Conservation (phyloP, 2,797 vertebrate genomes). For the Pempheris klunzingeri region DNA sequence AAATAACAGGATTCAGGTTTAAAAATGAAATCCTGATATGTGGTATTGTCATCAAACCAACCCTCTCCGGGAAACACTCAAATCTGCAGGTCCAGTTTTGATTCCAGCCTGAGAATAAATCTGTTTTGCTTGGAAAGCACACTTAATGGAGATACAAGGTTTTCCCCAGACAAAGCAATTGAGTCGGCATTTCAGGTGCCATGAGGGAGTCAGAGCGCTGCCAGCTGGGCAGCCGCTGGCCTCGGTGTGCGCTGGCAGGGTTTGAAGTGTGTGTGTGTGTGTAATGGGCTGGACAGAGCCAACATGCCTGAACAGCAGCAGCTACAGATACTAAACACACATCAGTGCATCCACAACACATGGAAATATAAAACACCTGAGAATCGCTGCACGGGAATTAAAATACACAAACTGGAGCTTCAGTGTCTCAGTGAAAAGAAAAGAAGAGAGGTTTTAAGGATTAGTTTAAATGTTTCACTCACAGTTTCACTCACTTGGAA, state of each 20-base stretch:
- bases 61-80: neutral
- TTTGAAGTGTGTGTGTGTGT: constrained; percentile 39
- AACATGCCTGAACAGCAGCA: constrained; percentile 62
- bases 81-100: neutral
- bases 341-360: constrained; percentile 21
- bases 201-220: constrained; percentile 40
- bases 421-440: neutral
- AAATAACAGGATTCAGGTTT: too few relatives aligned
- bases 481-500: too few relatives aligned
- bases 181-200: constrained; percentile 57
- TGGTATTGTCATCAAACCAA: constrained; percentile 7
- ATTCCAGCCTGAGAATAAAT: constrained; percentile 38
- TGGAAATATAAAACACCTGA: constrained; percentile 19
- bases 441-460: neutral
- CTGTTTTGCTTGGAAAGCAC: constrained; percentile 34
- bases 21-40: neutral
- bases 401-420: neutral
- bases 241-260: constrained; percentile 51
- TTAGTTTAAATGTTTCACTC: neutral
- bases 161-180: constrained; percentile 55
- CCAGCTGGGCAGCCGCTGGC: constrained; percentile 64
- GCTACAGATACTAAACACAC: constrained; percentile 55
- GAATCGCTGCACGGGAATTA: neutral
- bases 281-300: constrained; percentile 57
- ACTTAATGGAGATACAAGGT: constrained; percentile 56